These are phyloP conservation scores for Bradypodion pumilum DNA, from an alignment of 2,797 vertebrate genomes.

Conservation along the genomic window DNA sequence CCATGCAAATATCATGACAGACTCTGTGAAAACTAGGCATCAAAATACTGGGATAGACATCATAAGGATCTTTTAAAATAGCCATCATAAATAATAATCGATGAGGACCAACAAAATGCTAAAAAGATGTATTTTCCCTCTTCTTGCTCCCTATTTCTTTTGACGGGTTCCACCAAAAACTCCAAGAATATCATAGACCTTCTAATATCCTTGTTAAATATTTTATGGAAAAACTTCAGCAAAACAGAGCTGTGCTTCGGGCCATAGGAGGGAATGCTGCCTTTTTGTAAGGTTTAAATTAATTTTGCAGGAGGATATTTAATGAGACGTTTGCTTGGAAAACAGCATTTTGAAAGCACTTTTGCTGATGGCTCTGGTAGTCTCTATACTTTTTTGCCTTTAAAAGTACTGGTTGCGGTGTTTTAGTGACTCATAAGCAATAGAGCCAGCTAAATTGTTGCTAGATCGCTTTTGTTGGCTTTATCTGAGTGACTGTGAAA, in stretches of 20 bases:
- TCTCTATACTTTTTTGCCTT: background rate
- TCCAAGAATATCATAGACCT: constrained; percentile 15
- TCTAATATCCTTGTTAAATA: constrained; percentile 10
- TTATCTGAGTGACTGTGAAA: background rate
- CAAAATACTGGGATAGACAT: constrained; percentile 2
- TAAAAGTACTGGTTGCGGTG: background rate
- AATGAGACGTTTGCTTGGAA: constrained; percentile 32
- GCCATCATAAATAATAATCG: background rate
- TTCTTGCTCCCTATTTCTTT: background rate
- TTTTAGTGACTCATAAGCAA: background rate
- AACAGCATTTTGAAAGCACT: constrained; percentile 7
- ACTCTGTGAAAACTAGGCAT: background rate
- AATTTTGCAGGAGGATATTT: constrained; percentile 30
- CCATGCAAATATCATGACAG: background rate
- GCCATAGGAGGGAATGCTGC: background rate
- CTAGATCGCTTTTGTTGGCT: background rate
- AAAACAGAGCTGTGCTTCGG: constrained; percentile 25
- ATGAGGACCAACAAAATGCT: background rate
- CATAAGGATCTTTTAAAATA: constrained; percentile 16
- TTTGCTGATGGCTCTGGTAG: background rate
- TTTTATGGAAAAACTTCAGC: constrained; percentile 19
- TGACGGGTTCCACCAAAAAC: background rate
- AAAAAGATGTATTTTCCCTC: background rate
- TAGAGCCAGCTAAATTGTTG: background rate
- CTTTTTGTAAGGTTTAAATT: constrained; percentile 11